These are phyloP conservation scores for Sturmia bella DNA, from an alignment of 2,888 invertebrate species.

Conservation along the genomic window DNA sequence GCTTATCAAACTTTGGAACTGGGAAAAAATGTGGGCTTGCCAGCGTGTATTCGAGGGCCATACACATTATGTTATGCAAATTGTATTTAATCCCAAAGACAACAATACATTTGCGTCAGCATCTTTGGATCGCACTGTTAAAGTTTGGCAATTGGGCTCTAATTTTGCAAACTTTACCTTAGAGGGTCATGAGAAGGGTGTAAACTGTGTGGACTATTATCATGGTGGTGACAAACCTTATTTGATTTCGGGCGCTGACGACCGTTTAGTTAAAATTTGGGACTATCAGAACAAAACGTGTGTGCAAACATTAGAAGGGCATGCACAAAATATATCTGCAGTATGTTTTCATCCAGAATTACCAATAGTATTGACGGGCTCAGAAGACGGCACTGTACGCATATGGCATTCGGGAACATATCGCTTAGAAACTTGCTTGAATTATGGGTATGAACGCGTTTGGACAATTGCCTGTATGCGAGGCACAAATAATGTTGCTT, in stretches of 20 bases:
- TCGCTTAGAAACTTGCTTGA: conserved; percentile 96
- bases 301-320: conserved; percentile 98
- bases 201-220: conserved; percentile 99
- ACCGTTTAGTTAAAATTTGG: conserved; percentile 99
- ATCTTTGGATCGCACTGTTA: conserved; percentile 98
- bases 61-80: conserved; percentile 99
- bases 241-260: conserved; percentile 99
- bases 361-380: conserved; percentile 97
- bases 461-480: conserved; percentile 97
- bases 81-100: conserved; percentile 99
- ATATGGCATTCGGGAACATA: conserved; percentile 99
- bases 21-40: conserved; percentile 99
- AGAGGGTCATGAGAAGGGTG: conserved; percentile 99
- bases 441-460: conserved; percentile 98
- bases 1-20: conserved; percentile 99
- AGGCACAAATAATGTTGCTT: conserved; percentile 97
- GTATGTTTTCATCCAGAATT: conserved; percentile 99
- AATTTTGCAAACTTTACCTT: conserved; percentile 98
- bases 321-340: conserved; percentile 96
- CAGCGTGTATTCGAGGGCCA: conserved; percentile 99
- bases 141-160: conserved; percentile 99
- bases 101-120: conserved; percentile 99
- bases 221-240: conserved; percentile 99
- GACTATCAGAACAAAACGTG: conserved; percentile 99
- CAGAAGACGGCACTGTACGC: conserved; percentile 98